Evolutionary conservation across 2,888 invertebrate genomes (phyloP).

Genomic region (Phaonia tiefii): DNA sequence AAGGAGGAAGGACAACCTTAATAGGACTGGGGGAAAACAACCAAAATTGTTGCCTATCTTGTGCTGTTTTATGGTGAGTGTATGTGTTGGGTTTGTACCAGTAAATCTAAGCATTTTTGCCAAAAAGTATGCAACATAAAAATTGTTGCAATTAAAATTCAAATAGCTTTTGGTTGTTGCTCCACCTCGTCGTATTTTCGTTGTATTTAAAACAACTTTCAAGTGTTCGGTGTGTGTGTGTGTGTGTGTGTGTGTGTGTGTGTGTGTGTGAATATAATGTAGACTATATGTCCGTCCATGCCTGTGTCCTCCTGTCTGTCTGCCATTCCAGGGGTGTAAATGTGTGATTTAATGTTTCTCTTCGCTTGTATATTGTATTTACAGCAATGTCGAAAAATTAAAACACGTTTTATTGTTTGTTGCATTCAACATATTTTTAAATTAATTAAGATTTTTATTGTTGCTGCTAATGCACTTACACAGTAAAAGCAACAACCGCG

Average conservation of each 20-base stretch:
- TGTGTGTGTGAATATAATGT: neutral
- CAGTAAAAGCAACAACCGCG: neutral
- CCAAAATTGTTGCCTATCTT: no score
- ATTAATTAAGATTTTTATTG: conserved; percentile 8
- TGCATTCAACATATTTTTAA: conserved; percentile 36
- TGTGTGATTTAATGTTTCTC: conserved; percentile 7
- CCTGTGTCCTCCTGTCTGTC: neutral
- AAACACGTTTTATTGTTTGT: conserved; percentile 23
- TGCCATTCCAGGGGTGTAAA: neutral
- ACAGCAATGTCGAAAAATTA: conserved; percentile 21
- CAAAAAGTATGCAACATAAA: conserved; percentile 66
- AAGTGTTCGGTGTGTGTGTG: neutral
- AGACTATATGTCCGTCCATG: no score
- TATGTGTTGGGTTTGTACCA: conserved; percentile 12
- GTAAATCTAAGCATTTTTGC: conserved; percentile 56
- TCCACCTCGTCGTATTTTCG: neutral
- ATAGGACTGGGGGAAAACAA: neutral
- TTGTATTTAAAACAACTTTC: neutral
- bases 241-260: neutral
- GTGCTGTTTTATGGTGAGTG: neutral
- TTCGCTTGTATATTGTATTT: neutral
- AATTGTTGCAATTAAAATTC: conserved; percentile 66
- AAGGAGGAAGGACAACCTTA: neutral
- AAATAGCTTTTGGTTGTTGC: conserved; percentile 58
- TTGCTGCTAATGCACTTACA: neutral